Conservation (phyloP, 2,797 vertebrate species). For the Cirrhinus molitorella region DNA sequence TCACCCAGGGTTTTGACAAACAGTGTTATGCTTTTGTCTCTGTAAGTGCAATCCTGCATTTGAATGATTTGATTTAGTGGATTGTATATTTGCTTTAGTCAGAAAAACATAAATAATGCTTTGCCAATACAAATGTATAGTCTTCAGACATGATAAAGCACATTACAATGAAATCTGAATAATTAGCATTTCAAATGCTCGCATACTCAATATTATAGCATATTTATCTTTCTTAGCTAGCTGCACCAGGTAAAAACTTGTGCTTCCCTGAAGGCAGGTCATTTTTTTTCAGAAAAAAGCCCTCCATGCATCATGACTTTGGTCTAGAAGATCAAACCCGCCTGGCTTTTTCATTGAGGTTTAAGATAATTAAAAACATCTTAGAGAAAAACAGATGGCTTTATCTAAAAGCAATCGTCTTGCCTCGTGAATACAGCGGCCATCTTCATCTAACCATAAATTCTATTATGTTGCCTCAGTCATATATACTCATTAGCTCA, state of each 20-base stretch:
- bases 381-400: slow-evolving; percentile 58
- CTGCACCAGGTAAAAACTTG: not conserved
- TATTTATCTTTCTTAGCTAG: not conserved
- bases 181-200: not conserved
- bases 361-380: slow-evolving; percentile 51
- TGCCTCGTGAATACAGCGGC: slow-evolving; percentile 49
- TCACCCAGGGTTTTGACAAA: slow-evolving; percentile 26
- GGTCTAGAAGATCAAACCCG: slow-evolving; percentile 10
- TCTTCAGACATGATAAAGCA: not conserved
- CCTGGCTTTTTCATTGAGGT: slow-evolving; percentile 36
- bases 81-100: not conserved
- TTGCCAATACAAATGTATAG: not conserved
- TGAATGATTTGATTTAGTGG: not conserved
- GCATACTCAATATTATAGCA: not conserved
- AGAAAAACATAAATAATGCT: not conserved
- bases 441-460: slow-evolving; percentile 63
- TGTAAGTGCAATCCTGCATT: slow-evolving; percentile 30
- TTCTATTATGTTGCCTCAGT: slow-evolving; percentile 72
- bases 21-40: slow-evolving; percentile 51
- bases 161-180: not conserved
- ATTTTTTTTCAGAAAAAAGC: slow-evolving; percentile 11
- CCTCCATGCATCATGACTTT: slow-evolving; percentile 13
- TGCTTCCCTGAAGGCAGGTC: not conserved
- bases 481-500: slow-evolving; percentile 78
- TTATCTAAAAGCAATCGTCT: slow-evolving; percentile 58